These are phyloP conservation scores for Drosophila emarginata DNA, from an alignment of 2,888 invertebrate genomes.

Conservation along the genomic window DNA sequence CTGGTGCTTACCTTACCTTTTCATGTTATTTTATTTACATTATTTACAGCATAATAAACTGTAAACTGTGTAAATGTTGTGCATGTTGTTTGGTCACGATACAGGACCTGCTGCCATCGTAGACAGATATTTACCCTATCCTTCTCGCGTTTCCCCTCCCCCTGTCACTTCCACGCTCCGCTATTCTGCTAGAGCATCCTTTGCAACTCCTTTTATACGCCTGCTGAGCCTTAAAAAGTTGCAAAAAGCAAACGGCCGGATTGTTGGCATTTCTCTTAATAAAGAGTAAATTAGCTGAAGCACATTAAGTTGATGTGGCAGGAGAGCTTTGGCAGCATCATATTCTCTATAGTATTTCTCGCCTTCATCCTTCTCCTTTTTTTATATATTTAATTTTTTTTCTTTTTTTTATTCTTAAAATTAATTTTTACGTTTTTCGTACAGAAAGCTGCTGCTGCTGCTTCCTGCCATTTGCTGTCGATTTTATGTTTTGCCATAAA, in stretches of 20 bases:
- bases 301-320: slow-evolving; percentile 63
- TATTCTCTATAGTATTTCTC: slow-evolving; percentile 28
- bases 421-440: slow-evolving; percentile 31
- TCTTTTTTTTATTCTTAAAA: slow-evolving; percentile 18
- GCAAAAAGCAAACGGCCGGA: slow-evolving; percentile 5
- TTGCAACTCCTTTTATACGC: background rate
- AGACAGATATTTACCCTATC: slow-evolving; percentile 16
- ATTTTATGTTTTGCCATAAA: slow-evolving; percentile 53
- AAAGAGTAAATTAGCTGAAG: slow-evolving; percentile 69
- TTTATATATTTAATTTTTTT: slow-evolving; percentile 1
- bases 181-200: background rate
- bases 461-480: slow-evolving; percentile 30
- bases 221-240: slow-evolving; percentile 23
- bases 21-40: slow-evolving; percentile 38
- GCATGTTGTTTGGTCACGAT: slow-evolving; percentile 38
- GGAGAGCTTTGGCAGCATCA: slow-evolving; percentile 7
- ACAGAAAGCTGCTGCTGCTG: background rate
- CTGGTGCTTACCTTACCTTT: background rate
- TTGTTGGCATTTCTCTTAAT: slow-evolving; percentile 50
- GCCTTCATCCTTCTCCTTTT: background rate
- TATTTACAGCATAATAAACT: slow-evolving; percentile 63
- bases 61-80: slow-evolving; percentile 38
- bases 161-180: too few relatives aligned
- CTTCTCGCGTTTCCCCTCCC: background rate
- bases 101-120: slow-evolving; percentile 15